Percentiles rank a stretch among this genome's conserved stretches.
phyloP scores from a whole-genome alignment of 2,888 invertebrate species.

The Hartigia nigra region DNA sequence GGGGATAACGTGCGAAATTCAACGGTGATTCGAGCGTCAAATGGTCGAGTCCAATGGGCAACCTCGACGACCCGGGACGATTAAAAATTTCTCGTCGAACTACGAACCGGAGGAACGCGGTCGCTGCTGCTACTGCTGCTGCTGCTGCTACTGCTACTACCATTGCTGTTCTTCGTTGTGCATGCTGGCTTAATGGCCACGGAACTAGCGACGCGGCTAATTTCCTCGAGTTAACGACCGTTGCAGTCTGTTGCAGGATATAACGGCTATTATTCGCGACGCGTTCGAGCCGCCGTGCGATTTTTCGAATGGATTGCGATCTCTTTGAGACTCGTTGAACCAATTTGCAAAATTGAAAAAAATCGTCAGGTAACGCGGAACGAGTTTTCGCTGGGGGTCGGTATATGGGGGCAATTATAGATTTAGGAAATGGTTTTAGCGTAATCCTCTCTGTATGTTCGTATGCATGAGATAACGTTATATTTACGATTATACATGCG shows the following conservation, averaged over 20 bases:
- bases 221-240: constrained; percentile 37
- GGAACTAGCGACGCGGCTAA: constrained; percentile 45
- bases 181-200: constrained; percentile 37
- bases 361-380: not conserved
- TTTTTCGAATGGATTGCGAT: not conserved
- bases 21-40: not conserved
- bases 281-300: not conserved
- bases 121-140: not conserved
- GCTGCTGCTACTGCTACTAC: too few relatives aligned
- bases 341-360: not conserved
- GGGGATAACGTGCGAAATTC: not conserved
- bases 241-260: constrained; percentile 24
- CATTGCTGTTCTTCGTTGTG: not conserved
- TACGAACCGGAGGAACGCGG: not conserved
- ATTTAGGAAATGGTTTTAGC: not conserved
- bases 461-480: not conserved
- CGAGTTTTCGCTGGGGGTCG: not conserved
- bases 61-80: not conserved
- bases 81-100: not conserved
- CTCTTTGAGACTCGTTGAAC: not conserved
- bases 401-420: not conserved
- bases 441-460: not conserved
- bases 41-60: not conserved
- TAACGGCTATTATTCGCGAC: not conserved
- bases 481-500: not conserved